phyloP scores from a whole-genome alignment of 2,113 vertebrate species.

The Panurus biarmicus region DNA sequence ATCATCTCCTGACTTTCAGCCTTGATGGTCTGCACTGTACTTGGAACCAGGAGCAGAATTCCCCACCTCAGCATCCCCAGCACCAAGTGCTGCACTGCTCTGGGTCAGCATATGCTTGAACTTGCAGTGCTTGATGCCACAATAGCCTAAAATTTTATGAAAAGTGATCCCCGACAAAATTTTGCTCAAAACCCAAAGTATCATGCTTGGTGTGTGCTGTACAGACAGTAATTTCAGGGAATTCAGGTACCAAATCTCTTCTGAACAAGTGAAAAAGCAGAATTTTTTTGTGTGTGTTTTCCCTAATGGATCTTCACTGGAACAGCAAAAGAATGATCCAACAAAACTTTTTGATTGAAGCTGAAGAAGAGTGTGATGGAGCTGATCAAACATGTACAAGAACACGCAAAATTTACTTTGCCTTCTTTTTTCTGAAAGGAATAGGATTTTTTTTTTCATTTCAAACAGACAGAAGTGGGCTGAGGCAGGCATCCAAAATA shows the following conservation, averaged over 20 bases:
- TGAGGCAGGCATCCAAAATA: background rate
- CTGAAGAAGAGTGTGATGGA: background rate
- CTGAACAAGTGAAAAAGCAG: background rate
- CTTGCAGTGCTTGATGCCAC: background rate
- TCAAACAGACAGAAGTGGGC: background rate
- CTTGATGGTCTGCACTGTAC: background rate
- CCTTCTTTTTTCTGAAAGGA: background rate
- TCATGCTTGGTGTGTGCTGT: fast-evolving
- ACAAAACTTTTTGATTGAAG: background rate
- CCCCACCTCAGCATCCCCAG: background rate
- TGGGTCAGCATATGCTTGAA: background rate
- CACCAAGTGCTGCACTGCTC: background rate
- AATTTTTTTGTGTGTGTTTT: background rate
- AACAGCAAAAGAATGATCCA: background rate
- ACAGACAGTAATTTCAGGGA: background rate
- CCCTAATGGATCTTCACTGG: background rate
- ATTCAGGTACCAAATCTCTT: background rate
- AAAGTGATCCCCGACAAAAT: background rate
- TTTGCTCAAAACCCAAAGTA: background rate
- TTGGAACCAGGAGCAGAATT: background rate
- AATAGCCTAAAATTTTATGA: background rate
- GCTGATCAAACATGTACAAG: background rate
- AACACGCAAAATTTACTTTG: background rate
- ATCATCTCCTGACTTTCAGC: background rate
- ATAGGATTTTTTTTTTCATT: background rate